phyloP scores from a whole-genome alignment of 2,797 vertebrate species.

The Pseudomugil tenellus region DNA sequence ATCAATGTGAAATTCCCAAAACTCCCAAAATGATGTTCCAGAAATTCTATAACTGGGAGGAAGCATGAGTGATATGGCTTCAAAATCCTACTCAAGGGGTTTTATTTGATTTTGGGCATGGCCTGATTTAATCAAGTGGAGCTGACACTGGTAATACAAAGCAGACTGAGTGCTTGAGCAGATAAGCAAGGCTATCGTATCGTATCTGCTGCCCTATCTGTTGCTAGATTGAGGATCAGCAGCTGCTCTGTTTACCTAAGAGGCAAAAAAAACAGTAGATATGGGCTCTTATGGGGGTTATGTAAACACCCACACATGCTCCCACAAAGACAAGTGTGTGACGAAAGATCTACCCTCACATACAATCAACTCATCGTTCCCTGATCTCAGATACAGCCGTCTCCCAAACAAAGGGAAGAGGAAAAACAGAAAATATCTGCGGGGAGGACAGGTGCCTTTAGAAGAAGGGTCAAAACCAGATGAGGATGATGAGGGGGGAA shows the following conservation, averaged over 20 bases:
- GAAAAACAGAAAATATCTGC: slow-evolving; percentile 35
- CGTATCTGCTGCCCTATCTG: slow-evolving; percentile 56
- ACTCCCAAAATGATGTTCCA: slow-evolving; percentile 45
- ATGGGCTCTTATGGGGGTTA: slow-evolving; percentile 70
- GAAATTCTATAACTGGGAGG: slow-evolving; percentile 51
- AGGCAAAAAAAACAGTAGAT: slow-evolving; percentile 61
- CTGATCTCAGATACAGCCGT: slow-evolving; percentile 30
- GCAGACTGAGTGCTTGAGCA: slow-evolving; percentile 65
- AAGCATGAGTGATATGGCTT: slow-evolving; percentile 46
- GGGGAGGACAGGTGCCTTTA: slow-evolving; percentile 34
- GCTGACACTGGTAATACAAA: slow-evolving; percentile 70
- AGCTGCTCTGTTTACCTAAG: slow-evolving; percentile 64
- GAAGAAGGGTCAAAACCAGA: slow-evolving; percentile 49
- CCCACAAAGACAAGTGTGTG: slow-evolving; percentile 42
- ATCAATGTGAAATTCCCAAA: slow-evolving; percentile 28
- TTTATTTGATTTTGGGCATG: slow-evolving; percentile 74
- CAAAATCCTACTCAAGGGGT: slow-evolving; percentile 58
- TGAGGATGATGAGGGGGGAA: slow-evolving; percentile 56
- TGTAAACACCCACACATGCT: slow-evolving; percentile 65
- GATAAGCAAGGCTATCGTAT: slow-evolving; percentile 71
- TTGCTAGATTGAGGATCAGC: slow-evolving; percentile 52
- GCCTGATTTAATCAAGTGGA: slow-evolving; percentile 74
- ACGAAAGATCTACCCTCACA: slow-evolving; percentile 20
- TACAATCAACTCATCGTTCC: slow-evolving; percentile 5
- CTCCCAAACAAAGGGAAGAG: slow-evolving; percentile 33